Evolutionary conservation across 1,140 invertebrate species (phyloP).

Genomic region (Platyura marginata): DNA sequence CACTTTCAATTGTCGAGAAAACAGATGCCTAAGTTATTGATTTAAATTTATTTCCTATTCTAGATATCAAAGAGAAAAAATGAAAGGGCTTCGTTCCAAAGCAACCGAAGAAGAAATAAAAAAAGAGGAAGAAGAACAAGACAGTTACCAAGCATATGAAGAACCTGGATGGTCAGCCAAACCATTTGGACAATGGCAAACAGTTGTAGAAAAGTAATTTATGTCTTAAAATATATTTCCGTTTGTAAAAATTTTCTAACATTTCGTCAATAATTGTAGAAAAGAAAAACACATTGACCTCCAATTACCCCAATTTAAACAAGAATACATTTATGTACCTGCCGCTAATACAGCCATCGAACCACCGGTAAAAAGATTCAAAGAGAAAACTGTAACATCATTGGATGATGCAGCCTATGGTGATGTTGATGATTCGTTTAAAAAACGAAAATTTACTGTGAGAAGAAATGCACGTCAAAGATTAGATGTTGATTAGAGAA

Average conservation of each 20-base stretch:
- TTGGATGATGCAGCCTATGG: conserved; percentile 27
- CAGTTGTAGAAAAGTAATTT: conserved; percentile 31
- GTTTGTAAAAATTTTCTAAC: neutral
- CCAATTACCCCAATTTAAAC: conserved; percentile 30
- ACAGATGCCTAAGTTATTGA: no score
- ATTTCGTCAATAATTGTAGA: conserved; percentile 8
- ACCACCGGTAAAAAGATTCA: conserved; percentile 33
- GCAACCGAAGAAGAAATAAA: conserved; percentile 17
- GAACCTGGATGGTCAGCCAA: conserved; percentile 27
- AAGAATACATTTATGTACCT: conserved; percentile 13
- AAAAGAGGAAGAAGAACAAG: conserved; percentile 25
- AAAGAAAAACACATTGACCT: conserved; percentile 28
- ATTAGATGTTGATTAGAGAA: conserved; percentile 31
- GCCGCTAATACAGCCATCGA: conserved; percentile 18
- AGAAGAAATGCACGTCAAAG: conserved; percentile 36
- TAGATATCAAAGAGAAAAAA: conserved; percentile 25
- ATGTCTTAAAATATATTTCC: neutral
- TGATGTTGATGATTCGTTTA: conserved; percentile 29
- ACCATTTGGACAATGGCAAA: conserved; percentile 45
- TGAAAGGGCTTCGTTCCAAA: conserved; percentile 10
- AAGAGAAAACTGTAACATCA: conserved; percentile 37
- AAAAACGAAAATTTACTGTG: conserved; percentile 39
- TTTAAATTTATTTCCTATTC: conserved; percentile 12
- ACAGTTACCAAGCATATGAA: conserved; percentile 25
- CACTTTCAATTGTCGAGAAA: no score